Percentiles rank a stretch among this genome's conserved stretches.
Evolutionary conservation across 2,888 invertebrate genomes (phyloP).

Genomic region (Parnassius orleans): DNA sequence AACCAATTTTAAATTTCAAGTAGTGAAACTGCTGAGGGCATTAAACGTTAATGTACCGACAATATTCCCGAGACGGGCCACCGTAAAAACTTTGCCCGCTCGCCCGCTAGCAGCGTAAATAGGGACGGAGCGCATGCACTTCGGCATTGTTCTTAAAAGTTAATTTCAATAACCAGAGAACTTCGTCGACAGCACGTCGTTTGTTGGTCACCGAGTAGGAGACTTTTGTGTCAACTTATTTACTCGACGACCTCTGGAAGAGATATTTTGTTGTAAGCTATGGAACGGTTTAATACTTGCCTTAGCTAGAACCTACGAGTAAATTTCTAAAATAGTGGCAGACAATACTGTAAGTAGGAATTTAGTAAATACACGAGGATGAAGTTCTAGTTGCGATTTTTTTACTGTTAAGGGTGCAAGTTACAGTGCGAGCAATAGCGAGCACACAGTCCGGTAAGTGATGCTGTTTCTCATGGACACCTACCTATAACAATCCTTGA

Average conservation of each 20-base stretch:
- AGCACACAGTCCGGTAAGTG: no score
- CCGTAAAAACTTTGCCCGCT: conserved; percentile 75
- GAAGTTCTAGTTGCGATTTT: no score
- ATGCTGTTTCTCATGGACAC: no score
- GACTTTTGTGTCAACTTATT: conserved; percentile 21
- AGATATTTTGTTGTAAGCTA: conserved; percentile 8
- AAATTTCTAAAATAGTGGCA: no score
- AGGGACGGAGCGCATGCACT: conserved; percentile 55
- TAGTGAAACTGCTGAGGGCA: conserved; percentile 56
- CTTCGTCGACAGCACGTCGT: conserved; percentile 40
- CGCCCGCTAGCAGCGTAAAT: conserved; percentile 43
- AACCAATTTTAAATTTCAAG: conserved; percentile 68
- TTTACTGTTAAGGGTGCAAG: no score
- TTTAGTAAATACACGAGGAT: no score
- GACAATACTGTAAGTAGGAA: no score
- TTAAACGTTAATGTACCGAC: conserved; percentile 76
- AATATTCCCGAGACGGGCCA: conserved; percentile 63
- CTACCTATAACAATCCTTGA: no score
- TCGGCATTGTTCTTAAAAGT: conserved; percentile 70
- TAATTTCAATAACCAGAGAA: conserved; percentile 71
- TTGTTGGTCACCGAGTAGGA: conserved; percentile 16
- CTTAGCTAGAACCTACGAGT: not conserved
- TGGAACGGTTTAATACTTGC: conserved; percentile 11
- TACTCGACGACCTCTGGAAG: conserved; percentile 1
- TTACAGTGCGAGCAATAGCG: no score